These are phyloP conservation scores for Boulengerochromis microlepis DNA, from an alignment of 2,113 vertebrate genomes.

Conservation along the genomic window DNA sequence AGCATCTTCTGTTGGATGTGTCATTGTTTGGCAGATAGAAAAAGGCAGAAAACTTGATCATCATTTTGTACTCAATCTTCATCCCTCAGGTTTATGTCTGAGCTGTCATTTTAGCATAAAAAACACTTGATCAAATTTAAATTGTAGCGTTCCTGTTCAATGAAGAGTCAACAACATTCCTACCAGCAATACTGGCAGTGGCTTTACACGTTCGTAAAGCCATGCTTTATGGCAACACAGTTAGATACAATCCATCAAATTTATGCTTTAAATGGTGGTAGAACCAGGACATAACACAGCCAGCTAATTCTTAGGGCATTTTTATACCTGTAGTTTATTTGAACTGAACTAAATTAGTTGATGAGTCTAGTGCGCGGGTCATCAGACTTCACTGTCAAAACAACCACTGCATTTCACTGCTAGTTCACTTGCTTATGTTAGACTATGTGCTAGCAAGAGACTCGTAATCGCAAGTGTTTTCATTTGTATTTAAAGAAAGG, in stretches of 20 bases:
- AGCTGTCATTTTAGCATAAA: background rate
- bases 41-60: background rate
- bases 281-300: background rate
- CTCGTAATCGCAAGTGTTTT: background rate
- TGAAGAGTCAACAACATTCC: background rate
- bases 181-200: background rate
- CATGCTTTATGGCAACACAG: background rate
- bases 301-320: background rate
- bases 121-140: background rate
- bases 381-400: background rate
- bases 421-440: background rate
- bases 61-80: background rate
- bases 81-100: background rate
- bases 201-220: rapidly evolving
- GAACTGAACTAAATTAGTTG: background rate
- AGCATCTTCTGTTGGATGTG: background rate
- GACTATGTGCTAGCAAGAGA: background rate
- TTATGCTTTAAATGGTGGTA: background rate
- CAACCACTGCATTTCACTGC: background rate
- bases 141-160: background rate
- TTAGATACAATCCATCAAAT: background rate
- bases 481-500: background rate
- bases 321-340: background rate
- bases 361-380: background rate
- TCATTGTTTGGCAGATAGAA: background rate